Percentiles rank a stretch among this genome's conserved stretches.
These are phyloP conservation scores for Endomychus coccineus DNA, from an alignment of 2,888 invertebrate species.

Conservation along the genomic window DNA sequence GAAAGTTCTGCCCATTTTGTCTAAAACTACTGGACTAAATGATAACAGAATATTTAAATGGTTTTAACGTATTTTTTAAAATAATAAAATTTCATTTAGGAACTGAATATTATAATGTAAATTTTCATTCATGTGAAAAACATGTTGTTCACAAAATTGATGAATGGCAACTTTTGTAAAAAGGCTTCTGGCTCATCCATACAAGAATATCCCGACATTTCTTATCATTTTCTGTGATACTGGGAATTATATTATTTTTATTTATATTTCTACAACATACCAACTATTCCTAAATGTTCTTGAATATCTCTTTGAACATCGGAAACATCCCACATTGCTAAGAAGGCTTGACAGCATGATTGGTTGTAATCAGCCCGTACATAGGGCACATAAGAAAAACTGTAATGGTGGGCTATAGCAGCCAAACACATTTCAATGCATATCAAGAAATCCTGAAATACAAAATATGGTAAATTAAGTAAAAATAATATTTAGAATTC, in stretches of 20 bases:
- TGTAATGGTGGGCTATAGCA: slow-evolving; percentile 90
- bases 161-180: too few species aligned
- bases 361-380: slow-evolving; percentile 45
- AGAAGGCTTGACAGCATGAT: slow-evolving; percentile 68
- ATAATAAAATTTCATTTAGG: too few species aligned
- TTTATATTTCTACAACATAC: slow-evolving; percentile 36
- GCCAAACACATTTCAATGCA: slow-evolving; percentile 98
- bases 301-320: slow-evolving; percentile 89
- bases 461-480: background rate
- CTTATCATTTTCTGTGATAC: too few species aligned
- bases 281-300: slow-evolving; percentile 87
- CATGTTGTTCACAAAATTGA: too few species aligned
- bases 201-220: too few species aligned
- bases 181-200: too few species aligned
- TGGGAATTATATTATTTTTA: background rate
- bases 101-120: too few species aligned
- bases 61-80: too few species aligned
- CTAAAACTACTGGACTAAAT: too few species aligned
- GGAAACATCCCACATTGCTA: slow-evolving; percentile 95
- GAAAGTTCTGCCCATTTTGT: too few species aligned
- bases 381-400: slow-evolving; percentile 89
- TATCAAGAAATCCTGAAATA: slow-evolving; percentile 78
- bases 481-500: background rate
- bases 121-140: too few species aligned
- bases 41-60: too few species aligned